phyloP scores from a whole-genome alignment of 2,797 vertebrate species.

The Chelmon rostratus region DNA sequence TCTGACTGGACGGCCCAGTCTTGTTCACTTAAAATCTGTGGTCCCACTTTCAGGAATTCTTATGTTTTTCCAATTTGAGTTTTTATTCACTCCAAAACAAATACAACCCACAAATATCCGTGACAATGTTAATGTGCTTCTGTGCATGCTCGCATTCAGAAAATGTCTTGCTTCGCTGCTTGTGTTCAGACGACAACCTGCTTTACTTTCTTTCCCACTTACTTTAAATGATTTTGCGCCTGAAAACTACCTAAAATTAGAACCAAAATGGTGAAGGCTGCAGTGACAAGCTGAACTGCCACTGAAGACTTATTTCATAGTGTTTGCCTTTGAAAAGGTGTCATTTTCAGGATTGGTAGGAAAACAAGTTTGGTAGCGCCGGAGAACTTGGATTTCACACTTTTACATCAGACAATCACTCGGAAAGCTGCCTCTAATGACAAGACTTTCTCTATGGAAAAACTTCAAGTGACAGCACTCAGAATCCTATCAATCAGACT shows the following conservation, averaged over 20 bases:
- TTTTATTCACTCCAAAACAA: conserved; percentile 3
- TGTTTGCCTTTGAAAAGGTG: conserved; percentile 49
- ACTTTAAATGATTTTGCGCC: conserved; percentile 24
- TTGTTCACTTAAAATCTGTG: conserved; percentile 16
- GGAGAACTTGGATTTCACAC: conserved; percentile 62
- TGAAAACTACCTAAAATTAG: conserved; percentile 38
- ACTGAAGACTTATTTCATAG: conserved; percentile 39
- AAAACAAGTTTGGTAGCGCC: conserved; percentile 44
- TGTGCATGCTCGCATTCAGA: not conserved
- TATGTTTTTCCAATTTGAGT: no score
- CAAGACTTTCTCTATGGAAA: conserved; percentile 43
- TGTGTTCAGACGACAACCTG: conserved; percentile 10
- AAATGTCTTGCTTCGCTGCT: not conserved
- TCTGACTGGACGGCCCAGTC: not conserved
- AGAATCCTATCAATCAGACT: conserved; percentile 55
- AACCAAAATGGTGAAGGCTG: conserved; percentile 8
- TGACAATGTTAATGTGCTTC: not conserved
- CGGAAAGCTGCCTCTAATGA: conserved; percentile 63
- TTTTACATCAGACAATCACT: conserved; percentile 66
- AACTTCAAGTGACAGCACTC: conserved; percentile 63
- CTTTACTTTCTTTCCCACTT: not conserved
- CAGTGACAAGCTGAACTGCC: conserved; percentile 29
- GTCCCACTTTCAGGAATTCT: no score
- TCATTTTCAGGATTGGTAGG: conserved; percentile 41
- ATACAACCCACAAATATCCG: not conserved